phyloP scores from a whole-genome alignment of 2,888 invertebrate genomes.

The Microctonus aethiopoides region DNA sequence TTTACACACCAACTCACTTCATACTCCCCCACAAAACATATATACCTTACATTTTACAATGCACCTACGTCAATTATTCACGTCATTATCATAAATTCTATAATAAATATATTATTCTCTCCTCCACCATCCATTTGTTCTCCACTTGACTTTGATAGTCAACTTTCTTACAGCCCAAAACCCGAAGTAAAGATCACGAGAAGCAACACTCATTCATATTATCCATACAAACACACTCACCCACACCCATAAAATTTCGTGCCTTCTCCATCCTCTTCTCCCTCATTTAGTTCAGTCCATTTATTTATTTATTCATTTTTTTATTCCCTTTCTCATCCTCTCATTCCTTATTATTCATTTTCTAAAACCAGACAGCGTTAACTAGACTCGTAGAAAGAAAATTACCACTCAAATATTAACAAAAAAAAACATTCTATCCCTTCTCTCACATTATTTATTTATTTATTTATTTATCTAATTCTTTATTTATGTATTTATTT shows the following conservation, averaged over 20 bases:
- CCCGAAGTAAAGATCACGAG: conserved; percentile 12
- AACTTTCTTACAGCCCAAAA: conserved; percentile 25
- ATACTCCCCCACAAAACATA: too few relatives aligned
- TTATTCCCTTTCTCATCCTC: not conserved
- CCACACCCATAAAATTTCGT: not conserved
- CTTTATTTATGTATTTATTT: conserved; percentile 22
- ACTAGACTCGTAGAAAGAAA: conserved; percentile 47
- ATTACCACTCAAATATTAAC: conserved; percentile 52
- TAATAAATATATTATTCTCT: not conserved
- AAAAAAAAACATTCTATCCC: conserved; percentile 25
- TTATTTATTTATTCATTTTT: too few relatives aligned
- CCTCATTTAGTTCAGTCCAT: too few relatives aligned
- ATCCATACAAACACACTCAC: not conserved
- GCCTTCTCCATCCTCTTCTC: not conserved
- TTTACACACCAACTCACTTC: too few relatives aligned
- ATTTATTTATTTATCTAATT: conserved; percentile 18
- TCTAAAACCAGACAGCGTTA: conserved; percentile 56
- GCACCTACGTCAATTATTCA: not conserved
- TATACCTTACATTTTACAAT: too few relatives aligned
- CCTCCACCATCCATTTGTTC: conserved; percentile 8
- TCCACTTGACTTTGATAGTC: conserved; percentile 12
- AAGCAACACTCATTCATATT: conserved; percentile 26
- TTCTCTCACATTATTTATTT: not conserved
- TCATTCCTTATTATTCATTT: conserved; percentile 40
- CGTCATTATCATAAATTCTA: conserved; percentile 1